Base-by-base conservation (phyloP, 2,888 invertebrate genomes). In the Fragum fragum region DNA sequence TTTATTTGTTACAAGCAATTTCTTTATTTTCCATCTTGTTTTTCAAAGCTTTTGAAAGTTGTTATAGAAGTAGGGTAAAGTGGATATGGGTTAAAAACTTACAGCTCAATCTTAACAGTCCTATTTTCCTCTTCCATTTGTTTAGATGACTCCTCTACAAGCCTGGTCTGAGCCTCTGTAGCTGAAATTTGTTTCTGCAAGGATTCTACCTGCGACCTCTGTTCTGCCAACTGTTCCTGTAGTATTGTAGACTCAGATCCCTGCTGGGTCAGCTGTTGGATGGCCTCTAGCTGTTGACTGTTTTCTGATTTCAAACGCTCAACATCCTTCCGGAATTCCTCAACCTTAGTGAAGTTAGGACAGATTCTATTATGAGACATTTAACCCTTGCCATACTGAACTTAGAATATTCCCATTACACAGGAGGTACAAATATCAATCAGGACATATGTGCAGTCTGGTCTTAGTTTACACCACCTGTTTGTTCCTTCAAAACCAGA, bases 261-360 rank as follows among this genome's bases (percentile, higher is more conserved):
- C 53, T 87, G 81, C 83, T 90, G 87, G 29, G 90, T 89, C 70
- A 90, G 84, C 73, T 88, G 85, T 78, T 85, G 83, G 59, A 92
- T 77, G 7, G 86, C 84, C 72, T 90, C 88, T 29, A 86, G 81
- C 66, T 88, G 87, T 59, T 87, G 80, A 28, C 74, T 78, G 7
- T 83, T 82, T 76, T 91, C 90, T 23, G 61, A 61, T 32, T 83
- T 88, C 57, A 91, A 73, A 71, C 86, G 88, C 47, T 90, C 90
- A 39, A 89, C 69, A 87, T 91, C 90, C 61, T 90, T 90, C 73
- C 91, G 83, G 53, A 89, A 72, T 72, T 91, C 90, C 23, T 89
- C 89, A 21, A 91, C 81, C 82, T 87, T 81, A 14, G 2, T 7
- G 11, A 57, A 57, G 18, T 55, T 23, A 11, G n/a, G 7, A 55